Percentiles rank a stretch among this genome's conserved stretches.
Conservation (phyloP, 1,140 invertebrate species). For the Trinorchestia longiramus region DNA sequence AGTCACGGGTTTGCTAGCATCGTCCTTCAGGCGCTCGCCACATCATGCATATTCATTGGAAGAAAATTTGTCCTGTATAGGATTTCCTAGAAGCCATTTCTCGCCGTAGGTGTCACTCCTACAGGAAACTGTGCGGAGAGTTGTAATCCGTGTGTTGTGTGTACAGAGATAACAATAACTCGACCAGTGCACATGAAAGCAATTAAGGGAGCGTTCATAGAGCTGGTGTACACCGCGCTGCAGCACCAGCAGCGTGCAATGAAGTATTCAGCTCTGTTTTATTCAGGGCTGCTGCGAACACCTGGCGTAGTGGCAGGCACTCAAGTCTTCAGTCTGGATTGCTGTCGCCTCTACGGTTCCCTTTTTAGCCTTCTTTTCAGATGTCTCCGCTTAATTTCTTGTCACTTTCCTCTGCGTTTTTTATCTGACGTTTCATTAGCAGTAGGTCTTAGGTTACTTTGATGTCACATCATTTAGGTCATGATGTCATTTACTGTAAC, state of each 20-base stretch:
- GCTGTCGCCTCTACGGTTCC: background rate
- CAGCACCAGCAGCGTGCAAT: background rate
- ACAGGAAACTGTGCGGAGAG: background rate
- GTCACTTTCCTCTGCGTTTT: background rate
- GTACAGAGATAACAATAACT: background rate
- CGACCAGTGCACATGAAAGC: background rate
- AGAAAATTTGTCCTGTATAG: background rate
- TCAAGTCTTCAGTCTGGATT: background rate
- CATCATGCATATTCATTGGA: background rate
- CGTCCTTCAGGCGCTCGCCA: background rate
- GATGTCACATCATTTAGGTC: background rate
- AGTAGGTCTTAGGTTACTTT: background rate
- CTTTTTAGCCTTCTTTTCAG: background rate
- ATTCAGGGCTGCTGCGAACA: background rate
- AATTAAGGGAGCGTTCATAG: background rate
- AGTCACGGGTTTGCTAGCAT: background rate
- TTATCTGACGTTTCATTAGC: background rate
- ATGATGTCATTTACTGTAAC: too few species aligned
- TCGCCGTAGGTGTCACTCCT: background rate
- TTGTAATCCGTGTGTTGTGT: background rate
- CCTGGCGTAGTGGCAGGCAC: background rate
- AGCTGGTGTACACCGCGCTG: background rate
- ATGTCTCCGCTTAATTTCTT: background rate
- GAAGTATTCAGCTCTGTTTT: background rate
- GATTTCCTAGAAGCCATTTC: background rate